Conservation (phyloP, 1,140 invertebrate genomes). For the Lanistes nyassanus region DNA sequence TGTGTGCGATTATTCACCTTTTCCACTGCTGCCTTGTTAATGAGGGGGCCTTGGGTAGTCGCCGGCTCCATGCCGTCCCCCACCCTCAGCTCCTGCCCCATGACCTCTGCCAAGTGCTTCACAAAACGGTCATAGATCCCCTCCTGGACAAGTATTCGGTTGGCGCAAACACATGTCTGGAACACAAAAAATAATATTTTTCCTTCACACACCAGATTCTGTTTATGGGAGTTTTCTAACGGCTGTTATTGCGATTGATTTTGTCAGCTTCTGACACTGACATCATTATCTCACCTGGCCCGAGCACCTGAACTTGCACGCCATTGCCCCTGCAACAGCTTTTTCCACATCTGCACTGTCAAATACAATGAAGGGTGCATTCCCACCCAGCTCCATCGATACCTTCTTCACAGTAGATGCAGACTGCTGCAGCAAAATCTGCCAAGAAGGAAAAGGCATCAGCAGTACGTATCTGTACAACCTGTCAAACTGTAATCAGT, state of each 20-base stretch:
- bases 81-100: slow-evolving; percentile 78
- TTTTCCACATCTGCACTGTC: slow-evolving; percentile 89
- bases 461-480: not conserved
- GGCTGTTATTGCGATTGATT: no score
- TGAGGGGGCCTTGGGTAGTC: slow-evolving; percentile 89
- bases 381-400: slow-evolving; percentile 94
- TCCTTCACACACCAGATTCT: not conserved
- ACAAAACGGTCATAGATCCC: slow-evolving; percentile 88
- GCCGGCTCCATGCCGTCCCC: slow-evolving; percentile 82
- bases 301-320: slow-evolving; percentile 94
- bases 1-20: slow-evolving; percentile 73
- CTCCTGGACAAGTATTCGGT: slow-evolving; percentile 91
- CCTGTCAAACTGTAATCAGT: no score
- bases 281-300: slow-evolving; percentile 75
- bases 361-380: slow-evolving; percentile 98
- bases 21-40: slow-evolving; percentile 86
- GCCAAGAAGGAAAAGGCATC: slow-evolving; percentile 25
- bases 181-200: slow-evolving; percentile 29
- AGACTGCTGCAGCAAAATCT: slow-evolving; percentile 87
- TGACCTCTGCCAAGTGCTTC: slow-evolving; percentile 75
- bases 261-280: no score
- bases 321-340: slow-evolving; percentile 87
- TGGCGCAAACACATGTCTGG: slow-evolving; percentile 95
- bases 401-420: slow-evolving; percentile 89
- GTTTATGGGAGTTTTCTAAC: no score